Evolutionary conservation across 1,140 invertebrate species (phyloP), one percentile per base, ranked within the genome.

Genomic region (Diploscapter pachys): DNA sequence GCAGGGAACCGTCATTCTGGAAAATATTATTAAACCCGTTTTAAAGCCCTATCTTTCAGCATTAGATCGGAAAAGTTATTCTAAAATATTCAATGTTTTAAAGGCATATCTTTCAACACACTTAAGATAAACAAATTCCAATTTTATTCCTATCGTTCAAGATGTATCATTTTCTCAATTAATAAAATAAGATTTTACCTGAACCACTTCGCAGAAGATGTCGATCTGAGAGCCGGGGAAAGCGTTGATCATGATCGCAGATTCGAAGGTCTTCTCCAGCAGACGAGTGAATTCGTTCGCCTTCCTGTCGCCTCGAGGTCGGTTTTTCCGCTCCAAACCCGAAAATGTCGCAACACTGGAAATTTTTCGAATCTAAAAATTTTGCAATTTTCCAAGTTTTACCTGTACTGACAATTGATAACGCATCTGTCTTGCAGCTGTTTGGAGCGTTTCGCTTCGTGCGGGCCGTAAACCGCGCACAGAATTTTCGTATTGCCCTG

Each of bases 151-250:
- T 31, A 31, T 31, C 31, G 31, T 31, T 31, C 1, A 31, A 31
- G 31, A 31, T 31, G 31, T 31, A 31, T 31, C 31, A 31, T 31
- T 31, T 31, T 31, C 31, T 31, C 31, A 31, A 31, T 31, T 31
- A 31, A 31, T 31, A 31, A 31, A 31, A 31, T 31, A 31, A 31
- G 31, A 31, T 31, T 31, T 31, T 31, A 80, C 78, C 31, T 77
- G 78, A 13, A 80, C 72, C 8, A 96, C 92, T 90, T 98, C 94
- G 61, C 98, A 90, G 87, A 93, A 97, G 64, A 98, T 91, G 86
- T 99, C 96, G 80, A 99, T 96, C 86, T 98, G 95, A 62, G 94
- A 96, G 55, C 91, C 90, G 9, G 94, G 93, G 89, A 95, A 96
- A 9, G 94, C 86, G 86, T 93, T 92, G 2, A 92, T 92, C 83